Percentiles rank a stretch among this genome's conserved stretches.
phyloP scores from a whole-genome alignment of 2,113 vertebrate genomes.

The Oxyruncus cristatus region DNA sequence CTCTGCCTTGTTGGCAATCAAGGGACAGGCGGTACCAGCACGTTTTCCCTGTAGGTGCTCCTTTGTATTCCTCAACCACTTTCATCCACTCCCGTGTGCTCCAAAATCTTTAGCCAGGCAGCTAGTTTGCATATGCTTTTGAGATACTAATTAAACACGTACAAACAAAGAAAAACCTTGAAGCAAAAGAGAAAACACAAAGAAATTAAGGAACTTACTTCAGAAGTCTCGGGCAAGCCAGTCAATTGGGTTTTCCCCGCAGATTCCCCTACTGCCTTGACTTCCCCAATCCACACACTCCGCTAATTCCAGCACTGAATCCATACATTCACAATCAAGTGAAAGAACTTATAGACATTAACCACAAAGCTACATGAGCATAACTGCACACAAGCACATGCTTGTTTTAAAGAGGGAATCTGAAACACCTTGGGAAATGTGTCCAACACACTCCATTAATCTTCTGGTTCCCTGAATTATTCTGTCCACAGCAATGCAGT shows the following conservation, averaged over 20 bases:
- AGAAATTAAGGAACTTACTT: conserved; percentile 64
- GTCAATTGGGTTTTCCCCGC: conserved; percentile 54
- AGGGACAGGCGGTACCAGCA: conserved; percentile 40
- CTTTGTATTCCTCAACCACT: conserved; percentile 56
- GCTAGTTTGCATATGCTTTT: conserved; percentile 63
- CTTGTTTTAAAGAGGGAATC: neutral
- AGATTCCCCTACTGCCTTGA: conserved; percentile 53
- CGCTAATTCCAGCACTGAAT: conserved; percentile 33
- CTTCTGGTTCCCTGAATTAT: neutral
- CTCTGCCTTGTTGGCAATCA: conserved; percentile 7
- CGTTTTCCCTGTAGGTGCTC: conserved; percentile 55
- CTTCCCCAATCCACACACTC: conserved; percentile 61
- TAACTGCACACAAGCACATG: conserved; percentile 23
- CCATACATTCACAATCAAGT: neutral
- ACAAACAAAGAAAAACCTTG: conserved; percentile 66
- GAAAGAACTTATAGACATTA: neutral
- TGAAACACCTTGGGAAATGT: neutral
- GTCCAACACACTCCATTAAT: neutral
- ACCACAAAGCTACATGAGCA: neutral
- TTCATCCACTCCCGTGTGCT: conserved; percentile 57
- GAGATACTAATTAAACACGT: conserved; percentile 67
- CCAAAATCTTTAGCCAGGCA: conserved; percentile 50
- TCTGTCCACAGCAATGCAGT: neutral
- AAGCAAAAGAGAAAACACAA: conserved; percentile 54
- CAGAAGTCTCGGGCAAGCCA: conserved; percentile 36